Conservation (phyloP, 2,797 vertebrate species). For the Bradypus variegatus region DNA sequence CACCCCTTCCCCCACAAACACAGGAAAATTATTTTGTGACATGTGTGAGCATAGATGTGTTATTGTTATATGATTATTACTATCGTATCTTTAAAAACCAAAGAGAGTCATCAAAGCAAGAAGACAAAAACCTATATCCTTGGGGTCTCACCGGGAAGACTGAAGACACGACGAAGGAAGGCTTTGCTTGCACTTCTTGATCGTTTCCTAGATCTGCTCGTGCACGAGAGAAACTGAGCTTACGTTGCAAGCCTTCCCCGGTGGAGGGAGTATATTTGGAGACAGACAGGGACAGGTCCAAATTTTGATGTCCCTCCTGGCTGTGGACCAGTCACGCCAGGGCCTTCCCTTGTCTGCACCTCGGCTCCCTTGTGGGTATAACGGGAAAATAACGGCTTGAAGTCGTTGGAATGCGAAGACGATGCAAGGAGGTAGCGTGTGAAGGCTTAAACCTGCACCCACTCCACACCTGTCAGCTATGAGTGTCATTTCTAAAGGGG, state of each 20-base stretch:
- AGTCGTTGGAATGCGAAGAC: neutral
- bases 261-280: neutral
- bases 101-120: conserved; percentile 18
- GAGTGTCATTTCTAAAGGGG: neutral
- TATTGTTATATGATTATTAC: neutral
- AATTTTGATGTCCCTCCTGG: neutral
- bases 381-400: neutral
- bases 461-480: neutral
- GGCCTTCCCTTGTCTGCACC: neutral
- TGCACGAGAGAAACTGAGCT: neutral
- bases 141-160: neutral
- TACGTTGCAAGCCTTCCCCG: neutral
- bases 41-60: neutral
- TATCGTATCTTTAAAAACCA: conserved; percentile 5
- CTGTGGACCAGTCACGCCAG: neutral
- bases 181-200: neutral
- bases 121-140: conserved; percentile 9
- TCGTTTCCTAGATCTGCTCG: neutral
- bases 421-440: neutral
- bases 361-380: neutral
- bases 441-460: neutral
- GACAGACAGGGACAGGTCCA: neutral
- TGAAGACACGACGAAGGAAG: neutral
- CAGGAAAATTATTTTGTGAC: neutral
- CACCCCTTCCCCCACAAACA: neutral